phyloP scores from a whole-genome alignment of 2,797 vertebrate genomes.

The Tachyglossus aculeatus region DNA sequence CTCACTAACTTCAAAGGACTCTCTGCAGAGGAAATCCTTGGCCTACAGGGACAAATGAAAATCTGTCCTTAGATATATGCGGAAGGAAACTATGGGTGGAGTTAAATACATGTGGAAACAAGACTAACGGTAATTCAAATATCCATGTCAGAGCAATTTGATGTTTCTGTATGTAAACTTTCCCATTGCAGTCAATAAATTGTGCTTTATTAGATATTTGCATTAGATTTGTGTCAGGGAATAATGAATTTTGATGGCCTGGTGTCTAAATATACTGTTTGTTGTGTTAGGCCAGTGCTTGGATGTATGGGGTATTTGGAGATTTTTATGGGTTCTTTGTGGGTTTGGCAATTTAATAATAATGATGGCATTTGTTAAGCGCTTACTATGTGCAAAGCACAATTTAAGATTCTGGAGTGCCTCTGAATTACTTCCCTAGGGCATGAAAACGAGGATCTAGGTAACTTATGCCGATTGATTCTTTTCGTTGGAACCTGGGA shows the following conservation, averaged over 20 bases:
- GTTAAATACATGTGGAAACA: not conserved
- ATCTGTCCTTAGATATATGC: conserved; percentile 5
- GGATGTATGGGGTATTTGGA: no score
- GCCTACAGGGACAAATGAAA: not conserved
- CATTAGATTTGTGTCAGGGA: not conserved
- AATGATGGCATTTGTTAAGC: no score
- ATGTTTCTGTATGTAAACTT: not conserved
- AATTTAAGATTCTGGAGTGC: no score
- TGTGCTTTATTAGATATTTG: not conserved
- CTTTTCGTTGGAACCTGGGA: no score
- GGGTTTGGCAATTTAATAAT: no score
- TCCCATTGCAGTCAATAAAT: not conserved
- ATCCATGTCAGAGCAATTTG: not conserved
- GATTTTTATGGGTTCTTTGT: no score
- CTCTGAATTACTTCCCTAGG: no score
- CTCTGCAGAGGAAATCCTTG: conserved; percentile 6
- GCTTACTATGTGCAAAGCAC: no score
- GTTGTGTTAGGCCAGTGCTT: not conserved
- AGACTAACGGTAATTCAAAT: not conserved
- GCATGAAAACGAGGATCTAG: no score
- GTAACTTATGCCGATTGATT: no score
- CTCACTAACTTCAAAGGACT: not conserved
- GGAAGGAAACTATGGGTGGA: not conserved
- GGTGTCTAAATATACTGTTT: not conserved
- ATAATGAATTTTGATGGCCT: not conserved